Evolutionary conservation across 1,140 invertebrate species (phyloP).

Genomic region (Habropoda laboriosa): DNA sequence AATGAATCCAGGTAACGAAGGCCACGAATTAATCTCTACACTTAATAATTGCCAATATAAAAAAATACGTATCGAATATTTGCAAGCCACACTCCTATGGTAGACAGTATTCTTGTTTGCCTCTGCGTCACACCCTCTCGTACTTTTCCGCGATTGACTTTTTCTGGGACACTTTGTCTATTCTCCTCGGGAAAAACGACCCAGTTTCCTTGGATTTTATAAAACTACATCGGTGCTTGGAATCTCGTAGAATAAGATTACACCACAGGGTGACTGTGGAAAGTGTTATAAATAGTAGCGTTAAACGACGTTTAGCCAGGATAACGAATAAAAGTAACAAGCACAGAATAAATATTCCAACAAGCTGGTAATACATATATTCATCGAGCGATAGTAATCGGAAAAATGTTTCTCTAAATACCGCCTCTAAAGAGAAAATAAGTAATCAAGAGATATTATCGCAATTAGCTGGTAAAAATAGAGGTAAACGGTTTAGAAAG

Average conservation of each 20-base stretch:
- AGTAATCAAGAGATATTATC: background rate
- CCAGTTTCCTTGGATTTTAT: background rate
- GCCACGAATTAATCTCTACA: no score
- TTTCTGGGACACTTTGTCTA: background rate
- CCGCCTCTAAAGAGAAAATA: no score
- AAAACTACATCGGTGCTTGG: background rate
- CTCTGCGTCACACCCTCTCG: constrained; percentile 1
- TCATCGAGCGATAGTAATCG: no score
- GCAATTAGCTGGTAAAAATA: background rate
- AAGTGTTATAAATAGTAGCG: background rate
- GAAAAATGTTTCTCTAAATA: no score
- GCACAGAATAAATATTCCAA: no score
- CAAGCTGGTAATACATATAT: no score
- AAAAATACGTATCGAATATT: no score
- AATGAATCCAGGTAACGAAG: no score
- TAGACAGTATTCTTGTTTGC: background rate
- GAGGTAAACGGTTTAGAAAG: background rate
- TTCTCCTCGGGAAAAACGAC: background rate
- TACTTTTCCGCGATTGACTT: constrained; percentile 24
- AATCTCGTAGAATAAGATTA: background rate
- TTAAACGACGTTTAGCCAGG: no score
- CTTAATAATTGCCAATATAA: no score
- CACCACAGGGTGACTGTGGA: no score
- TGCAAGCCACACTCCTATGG: background rate
- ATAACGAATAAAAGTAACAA: no score